Base-by-base conservation (phyloP, 2,888 invertebrate species). In the Entomobrya proxima region DNA sequence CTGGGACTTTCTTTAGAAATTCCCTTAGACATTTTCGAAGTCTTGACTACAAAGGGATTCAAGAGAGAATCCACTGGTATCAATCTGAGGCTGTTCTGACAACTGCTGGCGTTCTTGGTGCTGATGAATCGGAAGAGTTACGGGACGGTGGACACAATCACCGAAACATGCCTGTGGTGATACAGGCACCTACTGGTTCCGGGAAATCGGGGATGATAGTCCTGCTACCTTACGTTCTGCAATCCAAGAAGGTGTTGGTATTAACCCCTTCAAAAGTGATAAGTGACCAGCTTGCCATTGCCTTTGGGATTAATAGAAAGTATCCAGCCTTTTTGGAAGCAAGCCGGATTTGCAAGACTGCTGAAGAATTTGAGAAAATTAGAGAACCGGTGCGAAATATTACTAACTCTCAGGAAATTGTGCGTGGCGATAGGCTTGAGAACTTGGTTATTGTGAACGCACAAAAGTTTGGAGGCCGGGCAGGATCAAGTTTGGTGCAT, bases 151-250 rank as follows among this genome's bases (percentile, higher is more conserved):
- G 9, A 1, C 4, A 24, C 3, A 15, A 18, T 21, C 3, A 13
- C 6, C 6, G n/a, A 1, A 21, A 13, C 3, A 64, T 9, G 35
- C 82, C 86, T 3, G 86, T 78, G 24, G 21, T 86, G 7, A 78
- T 82, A 30, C 74, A 74, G 15, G 86, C 82, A 27, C 86, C 86
- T 11, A 78, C 86, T 21, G 86, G 82, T 1, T 24, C 82, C 15
- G 83, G 86, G 32, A 86, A 86, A 35, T 69, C 82, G 1, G 86
- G 86, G 58, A 86, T 86, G 44, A 78, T 86, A 9, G 47, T 47
- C 2, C 13, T 86, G 9, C 74, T 86, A 2, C 86, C 86, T 2
- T 86, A 83, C 44, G 52, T 78, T 13, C 74, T 86, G 4, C 35
- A 24, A 13, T 83, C 83, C 0, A n/a, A 55, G 15, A 86, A 79